A percentile compares a stretch with the other conserved stretches of the same genome.
Evolutionary conservation across 2,888 invertebrate species (phyloP).

Genomic region (Balanococcus diminutus): DNA sequence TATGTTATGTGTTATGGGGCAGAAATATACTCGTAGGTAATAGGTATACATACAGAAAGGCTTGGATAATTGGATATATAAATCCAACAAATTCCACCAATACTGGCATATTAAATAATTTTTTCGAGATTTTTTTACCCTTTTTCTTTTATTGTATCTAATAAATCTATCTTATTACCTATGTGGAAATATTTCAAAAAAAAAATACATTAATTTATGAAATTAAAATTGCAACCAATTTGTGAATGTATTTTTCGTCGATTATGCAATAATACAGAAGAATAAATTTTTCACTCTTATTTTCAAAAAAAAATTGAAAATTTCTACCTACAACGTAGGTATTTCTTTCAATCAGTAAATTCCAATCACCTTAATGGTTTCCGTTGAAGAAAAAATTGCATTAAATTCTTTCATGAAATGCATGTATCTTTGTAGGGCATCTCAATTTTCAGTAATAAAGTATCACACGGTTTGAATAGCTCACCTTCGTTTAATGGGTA

Average conservation of each 20-base stretch:
- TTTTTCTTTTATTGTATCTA: too few species aligned
- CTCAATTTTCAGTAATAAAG: neutral
- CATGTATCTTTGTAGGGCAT: neutral
- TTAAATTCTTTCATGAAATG: neutral
- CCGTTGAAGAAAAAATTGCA: neutral
- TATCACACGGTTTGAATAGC: neutral
- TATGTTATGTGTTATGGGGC: too few species aligned
- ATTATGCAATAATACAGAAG: neutral
- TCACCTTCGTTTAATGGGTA: neutral
- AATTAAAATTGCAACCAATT: too few species aligned
- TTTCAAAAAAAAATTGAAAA: neutral
- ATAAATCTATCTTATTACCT: too few species aligned
- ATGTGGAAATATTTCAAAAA: too few species aligned
- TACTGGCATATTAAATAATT: too few species aligned
- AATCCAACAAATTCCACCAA: too few species aligned
- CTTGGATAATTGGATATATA: too few species aligned
- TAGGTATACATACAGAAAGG: too few species aligned
- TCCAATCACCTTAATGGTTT: neutral
- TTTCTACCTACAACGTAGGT: neutral
- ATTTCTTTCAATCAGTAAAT: neutral
- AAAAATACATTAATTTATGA: too few species aligned
- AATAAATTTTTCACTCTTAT: neutral
- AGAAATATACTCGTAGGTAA: too few species aligned
- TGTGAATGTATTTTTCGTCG: neutral
- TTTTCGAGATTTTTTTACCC: too few species aligned